Evolutionary conservation across 1,140 invertebrate species (phyloP).

Genomic region (Bradynema listronoti): DNA sequence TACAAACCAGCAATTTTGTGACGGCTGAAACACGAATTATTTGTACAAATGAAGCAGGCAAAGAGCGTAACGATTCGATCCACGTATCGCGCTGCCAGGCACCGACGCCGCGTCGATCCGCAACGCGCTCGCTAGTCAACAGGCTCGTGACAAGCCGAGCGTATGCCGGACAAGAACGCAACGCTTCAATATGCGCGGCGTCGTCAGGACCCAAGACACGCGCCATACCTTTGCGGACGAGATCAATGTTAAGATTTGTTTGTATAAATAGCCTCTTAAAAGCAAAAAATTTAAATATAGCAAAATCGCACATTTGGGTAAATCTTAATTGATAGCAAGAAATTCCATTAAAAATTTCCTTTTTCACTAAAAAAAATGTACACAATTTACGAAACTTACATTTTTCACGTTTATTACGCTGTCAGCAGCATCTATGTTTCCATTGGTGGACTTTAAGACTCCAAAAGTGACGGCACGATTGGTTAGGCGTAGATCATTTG

Average conservation of each 20-base stretch:
- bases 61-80: conserved; percentile 49
- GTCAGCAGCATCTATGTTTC: conserved; percentile 31
- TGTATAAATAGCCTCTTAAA: conserved; percentile 22
- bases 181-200: conserved; percentile 40
- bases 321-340: neutral
- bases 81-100: conserved; percentile 52
- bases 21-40: conserved; percentile 41
- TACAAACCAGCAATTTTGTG: conserved; percentile 46
- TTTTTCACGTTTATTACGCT: conserved; percentile 39
- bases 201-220: conserved; percentile 47
- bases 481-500: conserved; percentile 47
- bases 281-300: conserved; percentile 1
- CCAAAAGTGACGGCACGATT: conserved; percentile 46
- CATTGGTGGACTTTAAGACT: conserved; percentile 44
- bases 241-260: conserved; percentile 50
- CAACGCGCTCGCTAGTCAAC: conserved; percentile 53
- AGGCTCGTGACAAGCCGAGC: conserved; percentile 50
- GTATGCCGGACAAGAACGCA: conserved; percentile 49
- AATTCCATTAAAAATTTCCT: conserved; percentile 6
- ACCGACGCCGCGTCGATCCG: conserved; percentile 51
- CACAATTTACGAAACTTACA: conserved; percentile 18
- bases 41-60: conserved; percentile 41
- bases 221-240: conserved; percentile 52
- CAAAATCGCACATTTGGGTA: neutral
- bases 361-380: neutral